Evolutionary conservation across 2,113 vertebrate species (phyloP).

Genomic region (Recurvirostra avosetta): DNA sequence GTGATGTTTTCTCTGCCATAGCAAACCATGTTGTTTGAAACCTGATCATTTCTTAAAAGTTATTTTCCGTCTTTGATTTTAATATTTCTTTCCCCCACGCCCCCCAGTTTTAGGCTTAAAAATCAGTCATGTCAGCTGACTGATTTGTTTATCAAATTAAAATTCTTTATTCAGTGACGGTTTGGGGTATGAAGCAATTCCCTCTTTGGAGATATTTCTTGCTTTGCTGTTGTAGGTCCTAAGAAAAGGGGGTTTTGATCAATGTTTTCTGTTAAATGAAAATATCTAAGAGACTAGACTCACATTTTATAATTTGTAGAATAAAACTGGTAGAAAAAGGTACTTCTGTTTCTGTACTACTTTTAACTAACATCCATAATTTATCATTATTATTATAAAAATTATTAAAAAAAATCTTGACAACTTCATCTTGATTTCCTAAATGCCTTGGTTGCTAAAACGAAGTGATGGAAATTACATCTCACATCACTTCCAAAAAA

Average conservation of each 20-base stretch:
- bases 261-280: not conserved
- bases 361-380: not conserved
- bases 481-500: not conserved
- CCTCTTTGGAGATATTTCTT: not conserved
- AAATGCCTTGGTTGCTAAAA: not conserved
- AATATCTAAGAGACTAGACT: not conserved
- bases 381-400: not conserved
- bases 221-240: not conserved
- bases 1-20: not conserved
- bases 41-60: not conserved
- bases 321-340: not conserved
- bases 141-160: not conserved
- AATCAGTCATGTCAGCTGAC: not conserved
- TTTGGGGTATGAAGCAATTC: not conserved
- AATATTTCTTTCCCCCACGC: not conserved
- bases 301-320: not conserved
- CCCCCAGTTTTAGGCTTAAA: not conserved
- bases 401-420: not conserved
- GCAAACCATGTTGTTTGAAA: not conserved
- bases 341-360: not conserved
- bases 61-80: not conserved
- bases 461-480: fast-evolving
- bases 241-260: not conserved
- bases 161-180: not conserved
- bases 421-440: not conserved